A percentile compares a stretch with the other conserved stretches of the same genome.
These are phyloP conservation scores for Xanthorhoe designata DNA, from an alignment of 2,888 invertebrate genomes.

Conservation along the genomic window DNA sequence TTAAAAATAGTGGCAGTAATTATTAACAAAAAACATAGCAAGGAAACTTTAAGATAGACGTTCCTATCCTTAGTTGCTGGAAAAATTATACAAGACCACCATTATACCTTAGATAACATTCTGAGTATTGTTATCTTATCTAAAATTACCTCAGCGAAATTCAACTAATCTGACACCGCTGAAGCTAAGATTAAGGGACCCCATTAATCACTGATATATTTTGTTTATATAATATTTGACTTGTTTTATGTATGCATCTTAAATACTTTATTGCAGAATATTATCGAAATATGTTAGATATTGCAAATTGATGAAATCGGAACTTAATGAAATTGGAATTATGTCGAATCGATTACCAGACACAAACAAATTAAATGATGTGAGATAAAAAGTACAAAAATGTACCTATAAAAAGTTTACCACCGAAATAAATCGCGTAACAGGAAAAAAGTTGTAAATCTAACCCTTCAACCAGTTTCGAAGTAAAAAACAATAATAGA, in stretches of 20 bases:
- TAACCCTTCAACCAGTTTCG: neutral
- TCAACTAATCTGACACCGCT: conserved; percentile 67
- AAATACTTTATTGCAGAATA: too few species aligned
- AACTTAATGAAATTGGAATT: neutral
- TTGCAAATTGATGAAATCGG: too few species aligned
- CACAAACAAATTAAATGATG: neutral
- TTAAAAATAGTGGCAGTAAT: neutral
- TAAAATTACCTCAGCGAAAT: conserved; percentile 56
- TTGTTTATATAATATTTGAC: too few species aligned
- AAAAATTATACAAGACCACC: conserved; percentile 45
- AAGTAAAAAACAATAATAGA: neutral
- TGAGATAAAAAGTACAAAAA: neutral
- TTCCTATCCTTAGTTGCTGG: neutral
- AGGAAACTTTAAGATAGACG: conserved; percentile 3
- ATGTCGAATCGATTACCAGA: neutral
- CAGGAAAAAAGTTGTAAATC: neutral
- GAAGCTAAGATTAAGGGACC: conserved; percentile 65
- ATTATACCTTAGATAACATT: conserved; percentile 54
- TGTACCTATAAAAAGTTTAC: neutral
- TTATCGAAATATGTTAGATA: too few species aligned
- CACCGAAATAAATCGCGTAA: neutral
- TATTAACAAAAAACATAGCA: neutral
- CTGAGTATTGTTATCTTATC: conserved; percentile 76
- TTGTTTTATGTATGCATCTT: too few species aligned
- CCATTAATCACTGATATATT: conserved; percentile 68